These are phyloP conservation scores for Athalia cordata DNA, from an alignment of 2,888 invertebrate species.

Conservation along the genomic window DNA sequence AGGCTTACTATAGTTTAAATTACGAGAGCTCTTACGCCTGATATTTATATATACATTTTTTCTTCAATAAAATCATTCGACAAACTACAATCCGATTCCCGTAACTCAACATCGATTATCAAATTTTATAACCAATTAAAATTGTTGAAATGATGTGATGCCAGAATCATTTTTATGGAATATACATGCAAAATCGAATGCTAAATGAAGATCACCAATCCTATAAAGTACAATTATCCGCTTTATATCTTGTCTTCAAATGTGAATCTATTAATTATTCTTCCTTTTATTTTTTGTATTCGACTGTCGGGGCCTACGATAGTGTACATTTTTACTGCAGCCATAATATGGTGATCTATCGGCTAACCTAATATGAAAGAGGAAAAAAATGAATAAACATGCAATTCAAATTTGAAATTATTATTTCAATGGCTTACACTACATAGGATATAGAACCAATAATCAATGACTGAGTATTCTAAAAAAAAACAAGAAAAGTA, in stretches of 20 bases:
- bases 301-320: not conserved
- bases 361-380: too few relatives aligned
- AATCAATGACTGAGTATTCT: conserved; percentile 35
- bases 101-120: too few relatives aligned
- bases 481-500: not conserved
- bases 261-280: conserved; percentile 8
- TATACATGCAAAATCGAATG: not conserved
- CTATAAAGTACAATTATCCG: not conserved
- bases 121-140: too few relatives aligned
- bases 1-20: too few relatives aligned
- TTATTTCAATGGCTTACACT: conserved; percentile 7
- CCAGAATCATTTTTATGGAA: not conserved
- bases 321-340: conserved; percentile 24
- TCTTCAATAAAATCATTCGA: too few relatives aligned
- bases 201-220: not conserved
- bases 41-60: too few relatives aligned
- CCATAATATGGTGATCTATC: not conserved
- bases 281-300: too few relatives aligned
- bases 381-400: not conserved
- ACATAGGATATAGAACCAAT: not conserved
- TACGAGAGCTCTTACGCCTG: too few relatives aligned
- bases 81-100: too few relatives aligned
- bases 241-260: conserved; percentile 13
- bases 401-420: not conserved
- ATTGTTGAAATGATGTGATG: too few relatives aligned